These are phyloP conservation scores for Cynopterus brachyotis DNA, from an alignment of 2,113 vertebrate species.

Conservation along the genomic window DNA sequence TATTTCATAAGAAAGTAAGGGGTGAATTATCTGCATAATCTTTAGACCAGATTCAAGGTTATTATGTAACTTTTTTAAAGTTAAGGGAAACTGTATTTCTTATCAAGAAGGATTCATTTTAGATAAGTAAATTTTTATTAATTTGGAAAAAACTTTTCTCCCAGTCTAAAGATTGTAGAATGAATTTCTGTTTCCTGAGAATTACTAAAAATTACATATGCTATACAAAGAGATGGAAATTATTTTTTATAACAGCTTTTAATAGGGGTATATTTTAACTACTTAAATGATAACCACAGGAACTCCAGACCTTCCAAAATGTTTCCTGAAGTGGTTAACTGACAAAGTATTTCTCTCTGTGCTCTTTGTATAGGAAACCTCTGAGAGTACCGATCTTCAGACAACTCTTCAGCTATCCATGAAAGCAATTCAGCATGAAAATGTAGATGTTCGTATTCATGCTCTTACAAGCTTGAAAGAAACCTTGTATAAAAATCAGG, in stretches of 20 bases:
- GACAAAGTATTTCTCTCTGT: not conserved
- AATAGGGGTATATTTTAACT: not conserved
- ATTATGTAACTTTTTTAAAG: not conserved
- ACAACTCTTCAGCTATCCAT: slow-evolving; percentile 93
- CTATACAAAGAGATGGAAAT: slow-evolving; percentile 14
- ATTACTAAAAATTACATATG: not conserved
- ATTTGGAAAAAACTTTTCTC: slow-evolving; percentile 13
- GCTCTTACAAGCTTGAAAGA: slow-evolving; percentile 96
- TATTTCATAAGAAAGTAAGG: not conserved
- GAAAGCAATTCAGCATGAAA: slow-evolving; percentile 97
- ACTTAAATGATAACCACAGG: not conserved
- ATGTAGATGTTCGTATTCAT: slow-evolving; percentile 96
- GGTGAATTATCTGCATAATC: not conserved
- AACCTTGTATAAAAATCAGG: slow-evolving; percentile 96
- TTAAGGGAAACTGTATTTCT: not conserved
- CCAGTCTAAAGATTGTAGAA: slow-evolving; percentile 21
- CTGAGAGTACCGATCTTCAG: slow-evolving; percentile 92
- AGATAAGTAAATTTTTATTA: slow-evolving; percentile 20
- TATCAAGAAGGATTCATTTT: slow-evolving; percentile 34
- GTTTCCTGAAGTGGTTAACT: not conserved
- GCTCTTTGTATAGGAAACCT: slow-evolving; percentile 87
- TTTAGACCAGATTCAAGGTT: not conserved
- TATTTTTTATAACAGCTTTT: slow-evolving; percentile 9
- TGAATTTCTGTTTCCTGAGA: not conserved
- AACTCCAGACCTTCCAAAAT: slow-evolving; percentile 2